These are phyloP conservation scores for Isurus oxyrinchus DNA, from an alignment of 2,113 vertebrate genomes.

Conservation along the genomic window DNA sequence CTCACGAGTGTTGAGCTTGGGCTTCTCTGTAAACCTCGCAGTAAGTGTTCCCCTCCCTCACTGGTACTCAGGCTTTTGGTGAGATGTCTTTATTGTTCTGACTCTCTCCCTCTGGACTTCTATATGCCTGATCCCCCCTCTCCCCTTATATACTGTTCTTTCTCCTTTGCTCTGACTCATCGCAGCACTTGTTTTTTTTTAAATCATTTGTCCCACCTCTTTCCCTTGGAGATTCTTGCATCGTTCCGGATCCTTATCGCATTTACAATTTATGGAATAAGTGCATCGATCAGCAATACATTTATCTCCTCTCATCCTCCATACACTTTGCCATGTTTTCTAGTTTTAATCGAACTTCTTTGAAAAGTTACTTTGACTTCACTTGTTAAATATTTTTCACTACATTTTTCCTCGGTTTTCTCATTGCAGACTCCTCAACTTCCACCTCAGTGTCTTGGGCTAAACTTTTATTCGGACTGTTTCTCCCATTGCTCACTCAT, in stretches of 20 bases:
- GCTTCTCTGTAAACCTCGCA: no score
- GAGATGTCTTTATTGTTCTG: not conserved
- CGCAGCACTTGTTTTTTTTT: not conserved
- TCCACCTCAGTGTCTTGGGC: not conserved
- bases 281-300: not conserved
- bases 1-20: no score
- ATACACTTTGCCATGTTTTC: not conserved
- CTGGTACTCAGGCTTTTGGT: not conserved
- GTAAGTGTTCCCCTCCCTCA: not conserved
- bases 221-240: not conserved
- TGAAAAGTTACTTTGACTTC: not conserved
- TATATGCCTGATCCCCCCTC: not conserved
- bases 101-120: not conserved
- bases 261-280: not conserved
- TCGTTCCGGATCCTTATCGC: not conserved
- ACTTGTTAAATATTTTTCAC: not conserved
- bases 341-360: not conserved
- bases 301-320: not conserved
- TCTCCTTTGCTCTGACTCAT: not conserved
- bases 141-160: slow-evolving; percentile 27
- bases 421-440: not conserved
- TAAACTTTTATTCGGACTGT: not conserved
- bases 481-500: not conserved
- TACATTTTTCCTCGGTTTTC: not conserved
- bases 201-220: not conserved